Conservation (phyloP, 1,140 invertebrate genomes). For the Brachionus paranguensis region DNA sequence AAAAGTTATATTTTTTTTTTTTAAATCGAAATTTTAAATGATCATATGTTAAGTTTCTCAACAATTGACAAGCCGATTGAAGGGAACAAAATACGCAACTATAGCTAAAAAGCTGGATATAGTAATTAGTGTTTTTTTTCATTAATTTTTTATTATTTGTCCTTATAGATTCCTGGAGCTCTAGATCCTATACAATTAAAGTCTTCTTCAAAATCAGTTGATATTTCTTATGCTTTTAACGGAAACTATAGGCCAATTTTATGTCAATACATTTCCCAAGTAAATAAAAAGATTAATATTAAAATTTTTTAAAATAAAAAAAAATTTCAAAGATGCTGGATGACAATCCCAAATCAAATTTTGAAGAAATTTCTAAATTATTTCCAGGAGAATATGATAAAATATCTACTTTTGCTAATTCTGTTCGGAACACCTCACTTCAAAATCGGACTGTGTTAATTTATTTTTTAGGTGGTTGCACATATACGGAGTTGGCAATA, state of each 20-base stretch:
- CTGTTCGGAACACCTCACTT: not conserved
- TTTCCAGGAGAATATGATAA: conserved; percentile 28
- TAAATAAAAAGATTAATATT: not conserved
- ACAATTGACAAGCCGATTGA: not conserved
- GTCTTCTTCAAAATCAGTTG: conserved; percentile 1
- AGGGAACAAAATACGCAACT: not conserved
- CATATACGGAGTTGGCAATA: not conserved
- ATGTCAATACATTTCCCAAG: conserved; percentile 11
- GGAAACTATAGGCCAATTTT: conserved; percentile 31
- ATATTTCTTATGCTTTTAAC: conserved; percentile 36
- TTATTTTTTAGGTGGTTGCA: conserved; percentile 23
- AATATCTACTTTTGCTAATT: not conserved
- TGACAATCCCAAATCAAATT: conserved; percentile 1
- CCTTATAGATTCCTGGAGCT: not conserved
- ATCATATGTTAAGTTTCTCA: conserved; percentile 1
- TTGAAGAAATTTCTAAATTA: conserved; percentile 18
- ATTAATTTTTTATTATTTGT: not conserved
- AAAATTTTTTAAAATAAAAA: not conserved
- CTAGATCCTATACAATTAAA: not conserved
- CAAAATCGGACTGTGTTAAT: not conserved
- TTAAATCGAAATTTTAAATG: not conserved
- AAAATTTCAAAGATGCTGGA: not conserved
- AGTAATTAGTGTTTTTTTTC: not conserved
- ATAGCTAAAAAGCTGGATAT: conserved; percentile 20
- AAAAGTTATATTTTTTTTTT: not conserved